Base-by-base conservation (phyloP, 2,113 vertebrate genomes). In the Sarotherodon lohbergeri region DNA sequence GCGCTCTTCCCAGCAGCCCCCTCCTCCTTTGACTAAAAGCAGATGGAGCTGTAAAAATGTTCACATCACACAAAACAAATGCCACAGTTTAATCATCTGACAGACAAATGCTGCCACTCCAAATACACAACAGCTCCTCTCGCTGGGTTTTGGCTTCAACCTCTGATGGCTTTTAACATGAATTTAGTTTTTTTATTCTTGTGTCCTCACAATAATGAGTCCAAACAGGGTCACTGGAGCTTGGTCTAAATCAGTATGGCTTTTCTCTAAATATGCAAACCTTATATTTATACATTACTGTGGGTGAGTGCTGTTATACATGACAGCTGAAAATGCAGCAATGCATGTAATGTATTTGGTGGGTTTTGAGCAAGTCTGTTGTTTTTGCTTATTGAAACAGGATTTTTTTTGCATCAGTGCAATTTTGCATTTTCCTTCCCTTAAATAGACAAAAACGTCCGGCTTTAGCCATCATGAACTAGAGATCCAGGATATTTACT, bases 21-120 rank as follows among this genome's bases (percentile, higher is more conserved):
- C 46, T 50, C 73, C 73, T 83, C 43, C 29, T 66, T 8, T 78
- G 63, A 89, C 50, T 82, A 39, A 87, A 87, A 87, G 57, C 87
- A 91, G 87, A 83, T 83, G 1, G 48, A 48, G 82, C 88, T 89
- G 88, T 88, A 85, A 79, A 24, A 71, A 59, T 43, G 82, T 87
- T 87, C 86, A 43, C 73, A 7, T 90, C 79, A 48, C 80, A 56
- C 46, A 54, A 79, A 90, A 83, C 78, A 66, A 84, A 89, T 55
- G 6, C 9, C 43, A 52, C 66, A 41, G 50, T 73, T 89, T 83
- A 82, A 87, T 84, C 56, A 61, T 80, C 66, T 50, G 32, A 66
- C n/a, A 54, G 59, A 39, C 43, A 4, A 80, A 57, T 5, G 3
- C 86, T 83, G 88, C 48, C 57, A 22, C 86, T 39, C 10, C 8